Evolutionary conservation across 2,797 vertebrate genomes (phyloP), one percentile per base, ranked within the genome.

Genomic region (Chelon auratus): DNA sequence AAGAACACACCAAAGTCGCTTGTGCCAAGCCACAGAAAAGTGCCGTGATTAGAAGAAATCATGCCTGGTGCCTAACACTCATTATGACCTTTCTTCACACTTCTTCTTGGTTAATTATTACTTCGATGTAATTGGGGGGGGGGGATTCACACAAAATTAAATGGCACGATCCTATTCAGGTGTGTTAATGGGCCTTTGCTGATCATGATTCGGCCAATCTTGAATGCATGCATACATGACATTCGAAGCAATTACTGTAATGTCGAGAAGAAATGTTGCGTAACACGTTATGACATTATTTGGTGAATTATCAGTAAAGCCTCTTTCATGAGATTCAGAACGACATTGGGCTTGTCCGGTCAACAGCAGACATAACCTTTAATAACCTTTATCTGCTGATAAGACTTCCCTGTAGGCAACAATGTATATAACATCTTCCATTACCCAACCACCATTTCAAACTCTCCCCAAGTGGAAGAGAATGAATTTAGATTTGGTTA

Each of bases 161-260:
- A 81, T 68, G 62, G 24, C 56, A 71, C 14, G 22, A 42, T 24
- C 52, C 55, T 67, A 68, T 69, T 83, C 42, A 78, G 37, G 45
- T 33, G 66, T 62, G 68, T 75, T 55, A 78, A 80, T 60, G 72
- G 65, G 54, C 48, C 56, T 37, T 13, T 56, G 47, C 2, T 42
- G 50, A 62, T 43, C 66, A 71, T 40, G 33, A 59, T 22, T 77
- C 39, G 4, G 24, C 33, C 52, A 43, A 68, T 48, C 18, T 18
- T 76, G 51, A 81, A 72, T 56, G 61, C 18, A 47, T 42, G 24
- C 24, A 26, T 26, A 56, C 72, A 80, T 51, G 55, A 7, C 39
- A 76, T 80, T 81, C 15, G 56, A 72, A 83, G 20, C 18, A 81
- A 84, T 88, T 78, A 75, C 59, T 78, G 72, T 64, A 77, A 70